These are phyloP conservation scores for Macrobrachium nipponense DNA, from an alignment of 1,140 invertebrate genomes.

Conservation along the genomic window DNA sequence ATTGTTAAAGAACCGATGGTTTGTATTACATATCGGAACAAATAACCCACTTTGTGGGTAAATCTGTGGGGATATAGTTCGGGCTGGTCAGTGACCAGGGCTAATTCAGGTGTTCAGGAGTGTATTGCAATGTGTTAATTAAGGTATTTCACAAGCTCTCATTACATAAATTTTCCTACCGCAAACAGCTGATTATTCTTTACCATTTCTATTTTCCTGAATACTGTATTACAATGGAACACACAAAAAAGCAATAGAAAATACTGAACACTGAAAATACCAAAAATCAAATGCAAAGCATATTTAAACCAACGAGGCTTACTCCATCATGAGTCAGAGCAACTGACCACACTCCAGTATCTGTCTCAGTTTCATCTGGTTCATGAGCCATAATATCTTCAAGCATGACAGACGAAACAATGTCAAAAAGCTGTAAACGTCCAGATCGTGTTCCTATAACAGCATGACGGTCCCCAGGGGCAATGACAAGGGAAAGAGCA, in stretches of 20 bases:
- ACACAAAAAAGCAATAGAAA: not conserved
- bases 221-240: no score
- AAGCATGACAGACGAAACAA: conserved; percentile 80
- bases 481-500: conserved; percentile 82
- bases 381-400: conserved; percentile 85
- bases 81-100: no score
- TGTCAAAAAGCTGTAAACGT: conserved; percentile 86
- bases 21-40: no score
- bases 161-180: no score
- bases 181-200: no score
- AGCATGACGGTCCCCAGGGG: conserved; percentile 91
- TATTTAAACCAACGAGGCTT: conserved; percentile 62
- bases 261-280: not conserved
- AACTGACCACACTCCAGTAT: conserved; percentile 77
- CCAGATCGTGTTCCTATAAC: conserved; percentile 91
- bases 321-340: conserved; percentile 81
- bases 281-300: conserved; percentile 17
- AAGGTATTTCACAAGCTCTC: no score
- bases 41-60: no score
- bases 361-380: conserved; percentile 70
- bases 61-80: no score
- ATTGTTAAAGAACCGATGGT: no score
- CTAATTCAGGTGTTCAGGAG: no score
- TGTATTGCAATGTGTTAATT: no score
- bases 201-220: no score